Evolutionary conservation across 2,797 vertebrate species (phyloP), one percentile per base, ranked within the genome.

Genomic region (Myotis vivesi): DNA sequence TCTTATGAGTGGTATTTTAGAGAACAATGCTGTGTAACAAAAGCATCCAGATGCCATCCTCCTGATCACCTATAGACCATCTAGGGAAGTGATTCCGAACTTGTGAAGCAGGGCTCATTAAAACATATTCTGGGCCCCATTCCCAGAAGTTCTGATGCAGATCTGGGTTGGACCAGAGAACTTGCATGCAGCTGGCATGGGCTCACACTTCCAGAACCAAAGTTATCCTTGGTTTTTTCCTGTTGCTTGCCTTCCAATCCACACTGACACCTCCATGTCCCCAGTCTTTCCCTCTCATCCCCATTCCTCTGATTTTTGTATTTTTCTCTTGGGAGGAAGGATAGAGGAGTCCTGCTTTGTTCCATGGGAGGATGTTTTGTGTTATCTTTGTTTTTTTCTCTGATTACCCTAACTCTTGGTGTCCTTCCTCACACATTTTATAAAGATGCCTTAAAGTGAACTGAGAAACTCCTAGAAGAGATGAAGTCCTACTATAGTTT

Each of bases 341-440:
- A 87, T 25, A 49, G 46, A 69, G 38, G 30, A 80, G 10, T 38
- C 33, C 68, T 89, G 30, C 25, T 82, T 92, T 92, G 53, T 62
- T 80, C 80, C n/a, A 51, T 3, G 4, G 64, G 30, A 86, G 72
- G 41, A 89, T n/a, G 30, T 59, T 92, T 83, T 81, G 36, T 84
- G 22, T 75, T 76, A n/a, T 62, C 23, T 93, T 72, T 76, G n/a
- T 44, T n/a, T 90, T 57, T 64, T 49, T 79, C n/a, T 87, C 75
- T 44, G 68, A 79, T 77, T 90, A 53, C 87, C 53, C 91, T 73
- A 90, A 77, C 49, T 72, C 77, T 81, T 69, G 51, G 55, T 92
- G 85, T 92, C 33, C 15, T 93, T 85, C 36, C 82, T 87, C 11
- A 49, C 28, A 62, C 55, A 30, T 90, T 89, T 82, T 90, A 89